Evolutionary conservation across 2,888 invertebrate genomes (phyloP).

Genomic region (Physocephala rufipes): DNA sequence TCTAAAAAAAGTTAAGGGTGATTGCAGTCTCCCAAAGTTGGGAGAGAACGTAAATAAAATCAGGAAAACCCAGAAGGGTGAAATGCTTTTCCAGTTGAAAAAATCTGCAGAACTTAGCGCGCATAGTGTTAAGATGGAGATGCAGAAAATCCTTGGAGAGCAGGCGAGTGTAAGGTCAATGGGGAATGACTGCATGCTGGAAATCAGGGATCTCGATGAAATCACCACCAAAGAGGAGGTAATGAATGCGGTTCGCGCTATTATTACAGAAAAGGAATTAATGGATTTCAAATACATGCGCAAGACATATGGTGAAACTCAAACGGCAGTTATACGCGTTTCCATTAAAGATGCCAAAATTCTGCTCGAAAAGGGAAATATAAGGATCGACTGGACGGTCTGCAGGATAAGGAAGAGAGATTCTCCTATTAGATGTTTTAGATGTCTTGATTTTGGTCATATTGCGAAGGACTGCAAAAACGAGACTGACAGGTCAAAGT

Average conservation of each 20-base stretch:
- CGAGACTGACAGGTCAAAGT: too few species aligned
- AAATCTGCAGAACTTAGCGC: background rate
- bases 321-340: background rate
- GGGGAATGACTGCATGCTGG: background rate
- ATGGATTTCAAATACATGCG: background rate
- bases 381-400: too few species aligned
- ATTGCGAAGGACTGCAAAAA: too few species aligned
- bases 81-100: background rate
- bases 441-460: too few species aligned
- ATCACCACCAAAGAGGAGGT: background rate
- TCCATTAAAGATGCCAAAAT: background rate
- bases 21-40: background rate
- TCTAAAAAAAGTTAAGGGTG: background rate
- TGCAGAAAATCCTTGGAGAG: slow-evolving; percentile 1
- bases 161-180: background rate
- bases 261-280: background rate
- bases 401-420: too few species aligned
- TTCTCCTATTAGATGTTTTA: too few species aligned
- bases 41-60: background rate
- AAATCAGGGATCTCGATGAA: background rate
- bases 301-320: background rate
- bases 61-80: background rate
- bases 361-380: too few species aligned
- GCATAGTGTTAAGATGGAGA: background rate
- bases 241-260: background rate